Base-by-base conservation (phyloP, 2,113 vertebrate genomes). In the Trogon melanurus region DNA sequence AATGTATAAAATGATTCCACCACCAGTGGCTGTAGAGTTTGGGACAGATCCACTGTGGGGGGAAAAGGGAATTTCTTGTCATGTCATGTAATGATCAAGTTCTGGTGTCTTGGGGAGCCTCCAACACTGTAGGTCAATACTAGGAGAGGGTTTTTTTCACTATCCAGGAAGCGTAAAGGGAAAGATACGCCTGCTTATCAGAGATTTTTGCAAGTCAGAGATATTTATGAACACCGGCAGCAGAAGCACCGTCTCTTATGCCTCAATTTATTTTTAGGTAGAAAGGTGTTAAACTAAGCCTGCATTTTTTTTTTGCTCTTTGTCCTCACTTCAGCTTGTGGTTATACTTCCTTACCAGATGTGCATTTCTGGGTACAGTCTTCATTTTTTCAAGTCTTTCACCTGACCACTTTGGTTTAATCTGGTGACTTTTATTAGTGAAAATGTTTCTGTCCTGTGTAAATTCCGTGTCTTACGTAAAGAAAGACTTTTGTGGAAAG, bases 271-370 rank as follows among this genome's bases (percentile, higher is more conserved):
- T 96, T 97, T 92, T 96, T 94, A 92, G 82, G 26, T 53, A 94
- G 51, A 93, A 96, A 95, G 70, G 54, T 97, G 41, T 95, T 91
- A 93, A 95, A 72, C 62, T 95, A 71, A 85, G 72, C 30, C 12
- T 70, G 27, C 10, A 7, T 75, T 66, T 50, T 53, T 65, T n/a
- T 14, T 9, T 10, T 61, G 44, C 1, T 79, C 32, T 70, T 93
- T 87, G 36, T 95, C 67, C n/a, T 94, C 23, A 8, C 23, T 95
- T 88, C 47, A n/a, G 32, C 27, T 92, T 93, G 85, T 96, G 79
- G 64, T 92, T 92, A 23, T 61, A 75, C 54, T 95, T 95, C 76
- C 66, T 78, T 89, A 91, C 71, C 62, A 95, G 62, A 83, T 51
- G 61, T 64, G 20, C 5, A 0, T 41, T 81, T 38, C 29, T 72